Conservation (phyloP, 1,140 invertebrate genomes). For the Drosophila rufa region DNA sequence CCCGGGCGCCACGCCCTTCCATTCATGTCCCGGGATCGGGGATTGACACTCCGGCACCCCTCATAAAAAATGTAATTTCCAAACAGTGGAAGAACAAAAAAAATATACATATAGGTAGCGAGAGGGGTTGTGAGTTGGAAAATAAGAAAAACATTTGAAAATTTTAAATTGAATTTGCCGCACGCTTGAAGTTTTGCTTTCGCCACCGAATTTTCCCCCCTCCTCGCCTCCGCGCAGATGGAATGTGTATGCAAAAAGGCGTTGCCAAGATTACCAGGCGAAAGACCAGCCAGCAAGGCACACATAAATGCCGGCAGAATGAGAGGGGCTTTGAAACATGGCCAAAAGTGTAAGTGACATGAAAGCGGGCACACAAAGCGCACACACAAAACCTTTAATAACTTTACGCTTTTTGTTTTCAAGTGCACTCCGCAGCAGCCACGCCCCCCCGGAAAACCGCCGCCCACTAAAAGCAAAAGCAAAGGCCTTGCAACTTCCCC, state of each 20-base stretch:
- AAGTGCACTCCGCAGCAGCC: slow-evolving; percentile 64
- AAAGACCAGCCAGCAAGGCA: slow-evolving; percentile 30
- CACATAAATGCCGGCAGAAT: slow-evolving; percentile 50
- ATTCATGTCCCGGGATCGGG: slow-evolving; percentile 39
- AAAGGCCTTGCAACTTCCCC: slow-evolving; percentile 60
- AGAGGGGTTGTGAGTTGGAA: slow-evolving; percentile 5
- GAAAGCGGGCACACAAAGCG: slow-evolving; percentile 74
- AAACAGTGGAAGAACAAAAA: slow-evolving; percentile 33
- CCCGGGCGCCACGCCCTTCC: slow-evolving; percentile 11
- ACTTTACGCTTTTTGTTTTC: slow-evolving; percentile 81
- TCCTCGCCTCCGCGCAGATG: neutral
- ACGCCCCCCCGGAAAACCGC: slow-evolving; percentile 38
- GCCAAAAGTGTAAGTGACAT: slow-evolving; percentile 79
- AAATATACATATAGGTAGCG: slow-evolving; percentile 3
- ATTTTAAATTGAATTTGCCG: slow-evolving; percentile 82
- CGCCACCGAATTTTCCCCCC: slow-evolving; percentile 6
- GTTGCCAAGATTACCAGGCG: slow-evolving; percentile 62
- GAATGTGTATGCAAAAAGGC: slow-evolving; percentile 66
- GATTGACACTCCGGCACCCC: slow-evolving; percentile 71
- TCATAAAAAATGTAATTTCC: slow-evolving; percentile 82
- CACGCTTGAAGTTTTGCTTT: slow-evolving; percentile 71
- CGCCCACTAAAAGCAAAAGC: slow-evolving; percentile 39
- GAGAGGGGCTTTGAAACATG: slow-evolving; percentile 49
- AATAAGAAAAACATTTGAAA: slow-evolving; percentile 76
- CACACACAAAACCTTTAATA: slow-evolving; percentile 78